Evolutionary conservation across 2,113 vertebrate genomes (phyloP).

Genomic region (Cyanoderma ruficeps): DNA sequence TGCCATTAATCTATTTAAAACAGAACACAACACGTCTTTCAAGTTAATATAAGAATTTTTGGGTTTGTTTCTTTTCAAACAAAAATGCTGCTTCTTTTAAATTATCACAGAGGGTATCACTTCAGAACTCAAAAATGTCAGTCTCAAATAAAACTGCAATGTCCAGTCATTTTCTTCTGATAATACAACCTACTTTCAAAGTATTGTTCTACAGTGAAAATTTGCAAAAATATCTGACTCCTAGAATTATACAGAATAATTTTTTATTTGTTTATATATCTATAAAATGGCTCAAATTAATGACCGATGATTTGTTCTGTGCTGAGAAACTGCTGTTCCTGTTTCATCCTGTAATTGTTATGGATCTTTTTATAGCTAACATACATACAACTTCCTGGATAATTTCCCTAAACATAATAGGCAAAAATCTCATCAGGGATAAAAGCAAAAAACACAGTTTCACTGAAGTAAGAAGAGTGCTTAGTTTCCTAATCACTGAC

Average conservation of each 20-base stretch:
- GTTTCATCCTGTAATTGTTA: background rate
- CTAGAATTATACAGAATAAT: background rate
- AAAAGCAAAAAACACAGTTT: background rate
- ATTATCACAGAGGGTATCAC: background rate
- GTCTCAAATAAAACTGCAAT: background rate
- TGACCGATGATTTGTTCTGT: background rate
- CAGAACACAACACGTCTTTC: background rate
- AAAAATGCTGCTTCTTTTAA: background rate
- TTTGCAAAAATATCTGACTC: background rate
- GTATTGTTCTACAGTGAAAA: background rate
- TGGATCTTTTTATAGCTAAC: background rate
- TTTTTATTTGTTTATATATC: background rate
- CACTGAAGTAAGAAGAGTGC: background rate
- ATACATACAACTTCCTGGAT: background rate
- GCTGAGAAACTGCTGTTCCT: background rate
- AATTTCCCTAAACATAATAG: background rate
- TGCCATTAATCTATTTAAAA: background rate
- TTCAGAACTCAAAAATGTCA: background rate
- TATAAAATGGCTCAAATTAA: background rate
- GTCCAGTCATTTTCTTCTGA: background rate
- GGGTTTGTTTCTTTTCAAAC: background rate
- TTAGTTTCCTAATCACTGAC: background rate
- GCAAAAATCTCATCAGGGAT: background rate
- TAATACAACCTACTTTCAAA: background rate
- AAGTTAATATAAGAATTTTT: background rate